Percentiles rank a stretch among this genome's conserved stretches.
phyloP scores from a whole-genome alignment of 1,140 invertebrate species.

The Drosophila seguyi region DNA sequence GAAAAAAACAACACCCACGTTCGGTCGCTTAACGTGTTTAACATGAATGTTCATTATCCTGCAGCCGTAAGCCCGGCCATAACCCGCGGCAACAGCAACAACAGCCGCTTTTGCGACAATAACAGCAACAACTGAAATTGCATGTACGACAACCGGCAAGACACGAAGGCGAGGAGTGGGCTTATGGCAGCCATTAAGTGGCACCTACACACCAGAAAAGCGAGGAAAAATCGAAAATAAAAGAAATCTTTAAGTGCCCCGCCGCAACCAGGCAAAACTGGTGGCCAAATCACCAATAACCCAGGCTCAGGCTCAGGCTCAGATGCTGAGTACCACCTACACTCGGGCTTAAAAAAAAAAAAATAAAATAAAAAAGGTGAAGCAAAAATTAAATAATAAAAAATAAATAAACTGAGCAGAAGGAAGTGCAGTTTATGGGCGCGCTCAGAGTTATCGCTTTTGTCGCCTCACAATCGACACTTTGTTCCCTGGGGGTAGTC shows the following conservation, averaged over 20 bases:
- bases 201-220: slow-evolving; percentile 61
- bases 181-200: slow-evolving; percentile 75
- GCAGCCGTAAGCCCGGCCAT: slow-evolving; percentile 44
- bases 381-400: not conserved
- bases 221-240: slow-evolving; percentile 41
- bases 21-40: slow-evolving; percentile 64
- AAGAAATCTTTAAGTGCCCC: slow-evolving; percentile 52
- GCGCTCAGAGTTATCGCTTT: slow-evolving; percentile 50
- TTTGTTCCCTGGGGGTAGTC: slow-evolving; percentile 1
- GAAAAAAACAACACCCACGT: slow-evolving; percentile 58
- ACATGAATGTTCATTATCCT: slow-evolving; percentile 83
- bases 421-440: slow-evolving; percentile 29
- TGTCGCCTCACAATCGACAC: slow-evolving; percentile 69
- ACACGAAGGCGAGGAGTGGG: slow-evolving; percentile 56
- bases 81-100: slow-evolving; percentile 46
- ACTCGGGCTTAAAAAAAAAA: not conserved
- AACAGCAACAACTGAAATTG: slow-evolving; percentile 52
- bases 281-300: slow-evolving; percentile 43
- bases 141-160: slow-evolving; percentile 46
- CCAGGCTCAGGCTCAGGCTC: not conserved
- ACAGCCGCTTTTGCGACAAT: slow-evolving; percentile 44
- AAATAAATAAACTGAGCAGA: not conserved
- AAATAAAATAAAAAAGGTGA: not conserved
- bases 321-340: not conserved
- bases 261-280: slow-evolving; percentile 42